phyloP scores from a whole-genome alignment of 2,113 vertebrate species.

The Equus quagga region DNA sequence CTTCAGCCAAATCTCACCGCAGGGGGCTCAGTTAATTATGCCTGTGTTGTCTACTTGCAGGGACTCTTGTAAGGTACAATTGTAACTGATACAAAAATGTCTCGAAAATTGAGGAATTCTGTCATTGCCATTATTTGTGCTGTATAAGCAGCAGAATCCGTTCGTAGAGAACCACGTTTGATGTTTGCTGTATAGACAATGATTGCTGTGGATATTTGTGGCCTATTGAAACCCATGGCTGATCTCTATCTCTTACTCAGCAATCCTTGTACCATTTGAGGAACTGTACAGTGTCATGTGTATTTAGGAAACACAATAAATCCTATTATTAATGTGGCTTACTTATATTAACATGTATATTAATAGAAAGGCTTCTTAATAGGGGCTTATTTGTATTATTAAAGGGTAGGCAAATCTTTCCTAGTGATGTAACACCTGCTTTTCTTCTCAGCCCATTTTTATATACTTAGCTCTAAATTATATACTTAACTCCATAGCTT shows the following conservation, averaged over 20 bases:
- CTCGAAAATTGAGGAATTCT: not conserved
- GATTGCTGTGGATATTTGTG: not conserved
- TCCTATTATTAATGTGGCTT: not conserved
- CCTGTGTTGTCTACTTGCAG: accelerated
- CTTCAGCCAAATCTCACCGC: not conserved
- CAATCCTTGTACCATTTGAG: not conserved
- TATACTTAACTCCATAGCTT: not conserved
- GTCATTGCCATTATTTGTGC: not conserved
- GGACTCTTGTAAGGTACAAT: not conserved
- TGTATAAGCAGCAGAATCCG: not conserved
- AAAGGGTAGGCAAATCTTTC: not conserved
- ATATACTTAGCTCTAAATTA: not conserved
- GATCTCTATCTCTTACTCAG: not conserved
- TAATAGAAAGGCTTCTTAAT: not conserved
- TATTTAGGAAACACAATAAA: not conserved
- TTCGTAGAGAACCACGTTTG: not conserved
- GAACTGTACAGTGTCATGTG: not conserved
- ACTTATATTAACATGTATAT: not conserved
- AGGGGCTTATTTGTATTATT: not conserved
- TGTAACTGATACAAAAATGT: not conserved
- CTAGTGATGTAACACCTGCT: not conserved
- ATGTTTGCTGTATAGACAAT: not conserved
- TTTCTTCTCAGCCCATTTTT: not conserved
- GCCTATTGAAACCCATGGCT: accelerated
- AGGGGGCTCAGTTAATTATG: too few relatives aligned